These are phyloP conservation scores for Mimas tiliae DNA, from an alignment of 2,888 invertebrate genomes.

Conservation along the genomic window DNA sequence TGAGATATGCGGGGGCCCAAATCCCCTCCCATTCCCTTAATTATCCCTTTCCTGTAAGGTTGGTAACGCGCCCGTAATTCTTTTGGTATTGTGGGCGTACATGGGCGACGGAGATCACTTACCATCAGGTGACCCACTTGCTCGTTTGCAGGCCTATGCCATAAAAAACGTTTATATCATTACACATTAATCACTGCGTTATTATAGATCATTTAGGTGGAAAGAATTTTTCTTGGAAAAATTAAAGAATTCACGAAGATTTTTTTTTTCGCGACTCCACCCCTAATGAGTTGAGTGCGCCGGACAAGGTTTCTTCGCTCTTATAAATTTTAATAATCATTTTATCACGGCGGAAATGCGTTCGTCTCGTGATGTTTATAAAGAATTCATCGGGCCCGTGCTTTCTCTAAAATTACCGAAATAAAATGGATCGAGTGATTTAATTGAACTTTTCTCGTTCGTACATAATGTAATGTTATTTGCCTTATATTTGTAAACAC, in stretches of 20 bases:
- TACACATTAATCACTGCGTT: neutral
- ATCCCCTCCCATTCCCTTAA: too few relatives aligned
- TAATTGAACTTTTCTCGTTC: neutral
- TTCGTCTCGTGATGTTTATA: constrained; percentile 48
- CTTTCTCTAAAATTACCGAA: neutral
- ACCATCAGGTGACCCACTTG: too few relatives aligned
- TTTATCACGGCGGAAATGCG: constrained; percentile 41
- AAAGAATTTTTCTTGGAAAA: constrained; percentile 71
- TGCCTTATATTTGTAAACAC: neutral
- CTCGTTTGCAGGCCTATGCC: too few relatives aligned
- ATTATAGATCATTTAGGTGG: constrained; percentile 28
- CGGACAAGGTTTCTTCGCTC: constrained; percentile 21
- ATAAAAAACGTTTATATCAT: too few relatives aligned
- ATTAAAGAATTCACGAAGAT: constrained; percentile 69
- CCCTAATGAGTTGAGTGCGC: constrained; percentile 59
- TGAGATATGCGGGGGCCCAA: too few relatives aligned
- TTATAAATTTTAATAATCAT: constrained; percentile 59
- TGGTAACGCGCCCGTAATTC: too few relatives aligned
- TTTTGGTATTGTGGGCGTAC: too few relatives aligned
- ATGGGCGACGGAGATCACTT: too few relatives aligned
- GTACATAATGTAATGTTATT: neutral
- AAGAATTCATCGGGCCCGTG: constrained; percentile 51
- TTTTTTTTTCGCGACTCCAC: constrained; percentile 61
- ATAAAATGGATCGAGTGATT: neutral
- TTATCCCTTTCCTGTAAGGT: too few relatives aligned